Evolutionary conservation across 23 tunicate genomes (phyloP), one percentile per base, ranked within the genome.

Genomic region (Ascidia mentula): DNA sequence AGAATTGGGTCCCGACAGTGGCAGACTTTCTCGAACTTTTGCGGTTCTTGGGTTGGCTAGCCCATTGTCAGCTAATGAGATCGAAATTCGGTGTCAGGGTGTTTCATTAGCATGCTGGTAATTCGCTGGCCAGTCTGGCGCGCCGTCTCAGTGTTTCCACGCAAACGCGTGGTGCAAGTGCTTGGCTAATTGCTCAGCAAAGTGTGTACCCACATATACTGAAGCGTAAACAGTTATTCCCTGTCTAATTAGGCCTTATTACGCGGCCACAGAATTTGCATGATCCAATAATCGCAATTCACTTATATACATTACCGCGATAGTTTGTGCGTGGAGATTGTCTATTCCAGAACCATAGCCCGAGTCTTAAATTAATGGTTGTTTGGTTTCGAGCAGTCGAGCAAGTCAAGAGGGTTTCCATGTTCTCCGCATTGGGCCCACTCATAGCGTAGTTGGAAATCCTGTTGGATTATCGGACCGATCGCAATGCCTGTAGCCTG

Each of bases 381-480:
- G 65, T 53, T 53, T 20, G 7, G 65, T 53, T 53, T n/a, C 65
- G 4, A 53, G 24, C 65, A 53, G 28, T 5, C 13, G 65, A 28
- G 65, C 65, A 28, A 53, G 65, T 53, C 65, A 53, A 53, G 65
- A 20, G 65, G 28, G 4, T 6, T 53, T 20, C 65, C 28, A 53
- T 53, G 65, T 53, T 53, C 65, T 26, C 65, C 65, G 65, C 65
- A 53, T 53, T 53, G 65, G 65, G 65, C 65, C 65, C 13, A 28
- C 24, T 53, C 65, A 20, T 28, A 53, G 65, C 65, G 65, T 53
- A 53, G 65, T 20, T 53, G 65, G 24, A 53, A 53, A 53, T 53
- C 65, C 65, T 3, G 13, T 1, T 26, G 65, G 65, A 9, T 53
- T 53, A 53, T 53, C 65, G 4, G 65, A 5, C 7, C 12, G 65